A percentile compares a stretch with the other conserved stretches of the same genome.
Conservation (phyloP, 1,140 invertebrate genomes). For the Caenorhabditis inopinata region DNA sequence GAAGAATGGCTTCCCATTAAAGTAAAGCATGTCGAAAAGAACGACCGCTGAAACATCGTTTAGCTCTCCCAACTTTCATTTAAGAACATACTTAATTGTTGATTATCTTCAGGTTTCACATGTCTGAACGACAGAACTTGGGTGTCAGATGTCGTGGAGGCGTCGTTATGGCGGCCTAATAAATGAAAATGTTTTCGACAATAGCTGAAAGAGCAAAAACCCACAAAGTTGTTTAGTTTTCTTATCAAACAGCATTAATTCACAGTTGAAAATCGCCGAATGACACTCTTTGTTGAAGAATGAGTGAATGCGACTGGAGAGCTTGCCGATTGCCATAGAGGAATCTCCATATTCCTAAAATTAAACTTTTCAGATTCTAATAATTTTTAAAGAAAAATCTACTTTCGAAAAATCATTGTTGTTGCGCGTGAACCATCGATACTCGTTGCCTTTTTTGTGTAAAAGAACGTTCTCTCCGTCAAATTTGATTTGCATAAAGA, state of each 20-base stretch:
- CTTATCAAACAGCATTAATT: slow-evolving; percentile 33
- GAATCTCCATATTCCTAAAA: slow-evolving; percentile 30
- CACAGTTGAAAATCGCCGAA: slow-evolving; percentile 36
- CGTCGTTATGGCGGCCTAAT: slow-evolving; percentile 30
- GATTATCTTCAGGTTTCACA: slow-evolving; percentile 10
- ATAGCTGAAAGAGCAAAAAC: background rate
- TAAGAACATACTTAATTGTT: background rate
- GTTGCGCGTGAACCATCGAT: slow-evolving; percentile 40
- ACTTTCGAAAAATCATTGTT: slow-evolving; percentile 37
- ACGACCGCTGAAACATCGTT: slow-evolving; percentile 10
- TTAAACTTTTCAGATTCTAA: too few species aligned
- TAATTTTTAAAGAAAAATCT: background rate
- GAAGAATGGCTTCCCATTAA: slow-evolving; percentile 4
- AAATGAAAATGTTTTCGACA: background rate
- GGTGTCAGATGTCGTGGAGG: background rate
- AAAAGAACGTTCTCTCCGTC: slow-evolving; percentile 38
- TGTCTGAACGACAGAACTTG: slow-evolving; percentile 1
- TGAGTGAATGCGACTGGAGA: slow-evolving; percentile 7
- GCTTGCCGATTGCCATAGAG: slow-evolving; percentile 1
- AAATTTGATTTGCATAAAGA: slow-evolving; percentile 37
- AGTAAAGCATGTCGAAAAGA: slow-evolving; percentile 30
- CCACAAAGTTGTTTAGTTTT: background rate
- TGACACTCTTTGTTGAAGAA: slow-evolving; percentile 36
- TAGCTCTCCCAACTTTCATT: background rate
- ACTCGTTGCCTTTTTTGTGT: slow-evolving; percentile 33